Evolutionary conservation across 2,113 vertebrate species (phyloP), one percentile per base, ranked within the genome.

Genomic region (Hippolais icterina): DNA sequence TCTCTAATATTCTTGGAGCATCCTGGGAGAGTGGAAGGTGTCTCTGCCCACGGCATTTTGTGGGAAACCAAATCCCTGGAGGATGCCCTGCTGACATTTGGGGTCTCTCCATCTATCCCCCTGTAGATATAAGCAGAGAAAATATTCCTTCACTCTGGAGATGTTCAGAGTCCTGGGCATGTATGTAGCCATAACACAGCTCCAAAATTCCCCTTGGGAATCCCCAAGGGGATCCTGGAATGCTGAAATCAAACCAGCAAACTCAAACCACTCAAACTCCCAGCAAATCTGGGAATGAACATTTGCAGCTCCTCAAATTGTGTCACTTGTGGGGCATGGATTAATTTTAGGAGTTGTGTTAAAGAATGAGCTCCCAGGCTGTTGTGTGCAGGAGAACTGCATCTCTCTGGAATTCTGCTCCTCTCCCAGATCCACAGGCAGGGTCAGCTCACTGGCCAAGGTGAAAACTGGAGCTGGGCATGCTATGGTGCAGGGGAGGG

Each of bases 131-230:
- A 66, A 57, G 16, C 31, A 81, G 9, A 15, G 35, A n/a, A 54
- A 47, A n/a, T 8, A 0, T 12, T 79, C 59, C 63, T 28, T 31
- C 9, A 4, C 25, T 23, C 13, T 39, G 44, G 59, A 64, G 39
- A 9, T 56, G 39, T 47, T 72, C 39, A 71, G 33, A 15, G 12
- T 49, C 60, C n/a, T 44, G 47, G 29, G 46, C 39, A 66, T 57
- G 0, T 4, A 39, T 53, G 17, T 1, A 78, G 71, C 27, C 33
- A 5, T 4, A 57, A 35, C 11, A 8, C 31, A 6, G 5, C 17
- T 64, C 63, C 42, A n/a, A 13, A 41, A 41, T 64, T 20, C 6
- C 52, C n/a, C 25, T 39, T 31, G 12, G n/a, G 21, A n/a, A 57
- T 57, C 5, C 44, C 23, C 0, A 0, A 41, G 33, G 57, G 25